Base-by-base conservation (phyloP, 2,888 invertebrate genomes). In the Polylopha cassiicola region DNA sequence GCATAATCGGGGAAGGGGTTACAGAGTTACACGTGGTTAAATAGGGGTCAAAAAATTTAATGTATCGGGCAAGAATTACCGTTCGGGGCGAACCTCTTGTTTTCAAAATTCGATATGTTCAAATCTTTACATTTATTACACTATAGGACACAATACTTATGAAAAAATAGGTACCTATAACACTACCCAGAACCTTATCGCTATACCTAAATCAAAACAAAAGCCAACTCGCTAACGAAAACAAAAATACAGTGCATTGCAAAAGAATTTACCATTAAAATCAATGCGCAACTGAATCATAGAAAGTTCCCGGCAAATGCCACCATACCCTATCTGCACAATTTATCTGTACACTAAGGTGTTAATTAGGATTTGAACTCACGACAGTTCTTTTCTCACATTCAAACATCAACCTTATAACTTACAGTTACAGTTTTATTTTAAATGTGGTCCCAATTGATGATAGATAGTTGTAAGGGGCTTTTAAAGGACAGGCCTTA, bases 281-380 rank as follows among this genome's bases (percentile, higher is more conserved):
- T 21, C 28, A 41, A 34, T 14, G 13, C 23, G 6, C 45, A 50
- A 55, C 39, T 27, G 41, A 45, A 31, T 36, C 43, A 44, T 41
- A 34, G 43, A 43, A 46, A 47, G 38, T 58, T 58, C 58, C 58
- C 60, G 53, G 59, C 61, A 58, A 67, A 69, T 55, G 60, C 65
- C 65, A 59, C 65, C 61, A 65, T 61, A 58, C 67, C 61, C 61
- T 75, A 85, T 85, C 85, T 46, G 27, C 57, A 62, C 84, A 81
- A 82, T 84, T 85, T 84, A 85, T 85, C 84, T 74, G 58, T 61
- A 65, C 64, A 65, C 64, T 55, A 62, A 80, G 77, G 85, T 84
- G 84, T 85, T 85, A 85, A 85, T 85, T 85, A 85, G 78, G 70
- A 65, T 72, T 71, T 65, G 73, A 71, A 73, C 82, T 82, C 84